These are phyloP conservation scores for Hydrolagus colliei DNA, from an alignment of 2,797 vertebrate genomes.

Conservation along the genomic window DNA sequence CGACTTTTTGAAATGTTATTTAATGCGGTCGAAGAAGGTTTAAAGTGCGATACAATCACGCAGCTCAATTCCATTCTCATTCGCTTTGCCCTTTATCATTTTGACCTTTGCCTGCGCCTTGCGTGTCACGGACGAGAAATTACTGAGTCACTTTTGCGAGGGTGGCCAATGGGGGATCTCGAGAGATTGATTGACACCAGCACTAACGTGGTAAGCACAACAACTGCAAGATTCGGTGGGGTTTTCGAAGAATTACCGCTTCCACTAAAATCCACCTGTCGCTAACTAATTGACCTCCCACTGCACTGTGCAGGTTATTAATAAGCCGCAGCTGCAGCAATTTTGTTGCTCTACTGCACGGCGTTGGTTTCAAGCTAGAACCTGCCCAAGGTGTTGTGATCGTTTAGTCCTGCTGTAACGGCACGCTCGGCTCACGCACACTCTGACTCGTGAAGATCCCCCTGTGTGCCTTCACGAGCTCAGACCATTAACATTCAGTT, in stretches of 20 bases:
- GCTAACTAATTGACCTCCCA: neutral
- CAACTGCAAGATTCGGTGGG: neutral
- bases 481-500: neutral
- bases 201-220: neutral
- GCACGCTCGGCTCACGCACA: neutral
- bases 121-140: too few species aligned
- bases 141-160: too few species aligned
- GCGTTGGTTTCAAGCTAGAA: neutral
- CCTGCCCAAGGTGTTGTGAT: neutral
- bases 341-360: neutral
- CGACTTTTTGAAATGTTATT: too few species aligned
- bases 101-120: too few species aligned
- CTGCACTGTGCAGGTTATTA: neutral
- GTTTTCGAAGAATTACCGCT: neutral
- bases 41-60: too few species aligned
- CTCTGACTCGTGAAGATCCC: neutral
- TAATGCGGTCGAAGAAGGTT: too few species aligned
- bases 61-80: too few species aligned
- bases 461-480: neutral
- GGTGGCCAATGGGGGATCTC: neutral
- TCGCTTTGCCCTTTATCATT: too few species aligned
- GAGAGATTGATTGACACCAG: neutral
- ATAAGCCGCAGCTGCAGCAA: neutral
- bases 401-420: neutral
- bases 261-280: neutral